Evolutionary conservation across 2,888 invertebrate species (phyloP).

Genomic region (Rhodophaea formosa): DNA sequence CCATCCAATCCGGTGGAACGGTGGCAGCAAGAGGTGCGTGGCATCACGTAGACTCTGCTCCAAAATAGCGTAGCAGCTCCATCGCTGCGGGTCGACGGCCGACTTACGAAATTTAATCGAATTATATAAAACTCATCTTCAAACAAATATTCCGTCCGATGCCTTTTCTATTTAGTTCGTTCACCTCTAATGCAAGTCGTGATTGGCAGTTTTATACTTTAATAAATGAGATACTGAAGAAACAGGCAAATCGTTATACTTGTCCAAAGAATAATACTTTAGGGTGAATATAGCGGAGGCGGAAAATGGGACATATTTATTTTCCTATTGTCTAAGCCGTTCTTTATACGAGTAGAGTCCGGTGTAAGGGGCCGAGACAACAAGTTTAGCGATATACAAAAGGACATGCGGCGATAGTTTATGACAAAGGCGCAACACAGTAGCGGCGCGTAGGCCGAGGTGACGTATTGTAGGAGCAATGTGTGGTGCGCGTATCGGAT

Average conservation of each 20-base stretch:
- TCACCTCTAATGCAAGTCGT: constrained; percentile 33
- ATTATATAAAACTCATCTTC: constrained; percentile 54
- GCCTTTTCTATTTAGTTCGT: constrained; percentile 41
- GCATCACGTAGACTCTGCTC: constrained; percentile 65
- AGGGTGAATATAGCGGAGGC: constrained; percentile 50
- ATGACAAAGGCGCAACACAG: constrained; percentile 42
- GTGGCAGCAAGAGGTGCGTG: constrained; percentile 60
- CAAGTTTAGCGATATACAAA: constrained; percentile 40
- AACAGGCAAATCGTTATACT: constrained; percentile 34
- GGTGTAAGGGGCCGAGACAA: constrained; percentile 29
- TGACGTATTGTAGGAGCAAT: constrained; percentile 37
- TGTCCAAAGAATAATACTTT: constrained; percentile 32
- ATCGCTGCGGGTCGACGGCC: constrained; percentile 55
- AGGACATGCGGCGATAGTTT: constrained; percentile 48
- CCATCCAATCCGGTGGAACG: constrained; percentile 61
- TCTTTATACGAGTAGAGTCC: constrained; percentile 41
- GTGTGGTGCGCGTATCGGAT: constrained; percentile 38
- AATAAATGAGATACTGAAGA: constrained; percentile 10
- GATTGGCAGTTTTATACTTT: constrained; percentile 24
- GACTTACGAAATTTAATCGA: constrained; percentile 63
- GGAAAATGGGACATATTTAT: constrained; percentile 65
- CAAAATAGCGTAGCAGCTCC: constrained; percentile 56
- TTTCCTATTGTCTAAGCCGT: constrained; percentile 65
- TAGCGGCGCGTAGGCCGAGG: constrained; percentile 48
- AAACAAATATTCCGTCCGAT: constrained; percentile 47